phyloP scores from a whole-genome alignment of 2,113 vertebrate species.

The Nymphicus hollandicus region DNA sequence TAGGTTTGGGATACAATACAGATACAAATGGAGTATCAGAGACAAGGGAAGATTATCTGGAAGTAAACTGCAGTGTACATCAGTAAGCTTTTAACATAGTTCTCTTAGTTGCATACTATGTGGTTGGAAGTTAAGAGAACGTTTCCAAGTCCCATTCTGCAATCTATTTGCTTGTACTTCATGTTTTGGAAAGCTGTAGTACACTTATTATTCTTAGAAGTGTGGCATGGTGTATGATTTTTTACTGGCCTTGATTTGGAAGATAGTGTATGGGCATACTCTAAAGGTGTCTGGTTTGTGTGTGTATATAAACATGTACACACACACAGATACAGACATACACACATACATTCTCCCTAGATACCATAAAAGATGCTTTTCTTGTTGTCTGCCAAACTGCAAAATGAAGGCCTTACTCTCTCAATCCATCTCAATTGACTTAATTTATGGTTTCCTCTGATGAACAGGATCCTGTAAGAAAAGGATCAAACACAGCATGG shows the following conservation, averaged over 20 bases:
- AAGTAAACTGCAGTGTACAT: not conserved
- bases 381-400: not conserved
- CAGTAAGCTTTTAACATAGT: not conserved
- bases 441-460: not conserved
- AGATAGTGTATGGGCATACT: not conserved
- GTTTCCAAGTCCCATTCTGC: not conserved
- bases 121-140: not conserved
- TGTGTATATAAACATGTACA: accelerated
- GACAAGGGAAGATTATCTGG: not conserved
- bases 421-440: not conserved
- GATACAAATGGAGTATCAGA: not conserved
- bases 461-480: not conserved
- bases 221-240: accelerated
- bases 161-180: not conserved
- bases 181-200: not conserved
- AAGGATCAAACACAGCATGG: not conserved
- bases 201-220: not conserved
- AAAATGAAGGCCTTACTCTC: not conserved
- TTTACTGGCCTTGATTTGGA: not conserved
- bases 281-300: not conserved
- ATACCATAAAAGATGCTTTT: not conserved
- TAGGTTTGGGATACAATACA: not conserved
- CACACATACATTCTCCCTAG: not conserved
- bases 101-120: not conserved
- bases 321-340: not conserved